Conservation (phyloP, 2,113 vertebrate species). For the Heliornis fulica region DNA sequence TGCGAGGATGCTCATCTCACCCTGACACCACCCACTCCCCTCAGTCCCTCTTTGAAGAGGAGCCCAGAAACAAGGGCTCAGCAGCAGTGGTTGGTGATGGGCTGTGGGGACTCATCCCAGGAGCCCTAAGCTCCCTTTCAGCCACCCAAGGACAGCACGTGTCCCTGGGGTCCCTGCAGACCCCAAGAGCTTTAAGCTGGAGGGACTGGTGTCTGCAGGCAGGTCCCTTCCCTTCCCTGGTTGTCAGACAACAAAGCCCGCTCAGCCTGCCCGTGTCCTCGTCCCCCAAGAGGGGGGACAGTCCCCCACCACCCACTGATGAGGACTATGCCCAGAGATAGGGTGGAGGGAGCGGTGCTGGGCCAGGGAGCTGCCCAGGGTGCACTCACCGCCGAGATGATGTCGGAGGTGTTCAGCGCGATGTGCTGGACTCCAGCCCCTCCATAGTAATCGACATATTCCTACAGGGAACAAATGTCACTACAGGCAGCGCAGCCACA, state of each 20-base stretch:
- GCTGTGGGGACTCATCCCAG: neutral
- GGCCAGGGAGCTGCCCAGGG: neutral
- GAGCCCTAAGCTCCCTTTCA: neutral
- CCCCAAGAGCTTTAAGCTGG: neutral
- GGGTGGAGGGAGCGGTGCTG: fast-evolving
- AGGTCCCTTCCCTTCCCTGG: no score
- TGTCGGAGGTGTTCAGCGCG: slow-evolving; percentile 90
- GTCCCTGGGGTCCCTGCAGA: neutral
- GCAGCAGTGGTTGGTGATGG: neutral
- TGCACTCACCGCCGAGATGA: slow-evolving; percentile 83
- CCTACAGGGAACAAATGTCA: slow-evolving; percentile 65
- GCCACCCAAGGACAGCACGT: neutral
- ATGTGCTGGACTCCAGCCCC: slow-evolving; percentile 94
- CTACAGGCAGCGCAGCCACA: neutral
- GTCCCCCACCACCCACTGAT: neutral
- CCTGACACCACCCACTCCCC: neutral
- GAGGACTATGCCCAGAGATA: fast-evolving
- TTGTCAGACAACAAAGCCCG: no score
- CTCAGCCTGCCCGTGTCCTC: no score
- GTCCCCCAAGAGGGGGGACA: fast-evolving
- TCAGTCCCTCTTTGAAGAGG: neutral
- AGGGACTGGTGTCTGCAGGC: neutral
- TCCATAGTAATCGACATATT: slow-evolving; percentile 93
- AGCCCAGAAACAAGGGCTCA: neutral
- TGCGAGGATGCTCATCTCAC: neutral